Evolutionary conservation across 1,140 invertebrate genomes (phyloP).

Genomic region (Sminthurinus signatus): DNA sequence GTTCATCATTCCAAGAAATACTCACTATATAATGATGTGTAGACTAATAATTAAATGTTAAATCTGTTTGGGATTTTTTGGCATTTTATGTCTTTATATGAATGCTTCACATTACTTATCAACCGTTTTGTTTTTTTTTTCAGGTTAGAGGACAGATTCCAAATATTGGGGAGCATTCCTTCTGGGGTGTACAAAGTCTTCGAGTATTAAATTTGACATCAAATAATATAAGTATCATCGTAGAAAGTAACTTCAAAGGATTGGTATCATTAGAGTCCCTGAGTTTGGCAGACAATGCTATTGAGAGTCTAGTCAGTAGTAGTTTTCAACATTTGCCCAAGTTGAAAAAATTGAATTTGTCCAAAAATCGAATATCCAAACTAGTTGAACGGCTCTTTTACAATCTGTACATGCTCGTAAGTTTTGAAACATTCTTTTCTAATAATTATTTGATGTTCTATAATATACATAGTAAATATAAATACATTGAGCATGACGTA

Average conservation of each 20-base stretch:
- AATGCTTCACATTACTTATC: no score
- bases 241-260: constrained; percentile 46
- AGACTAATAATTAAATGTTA: no score
- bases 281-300: constrained; percentile 50
- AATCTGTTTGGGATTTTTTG: no score
- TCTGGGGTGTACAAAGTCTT: constrained; percentile 64
- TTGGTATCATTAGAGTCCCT: constrained; percentile 46
- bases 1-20: no score
- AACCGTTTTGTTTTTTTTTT: constrained; percentile 10
- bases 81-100: no score
- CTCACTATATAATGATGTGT: no score
- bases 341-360: constrained; percentile 59
- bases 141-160: constrained; percentile 60
- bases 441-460: no score
- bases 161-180: constrained; percentile 67
- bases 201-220: constrained; percentile 62
- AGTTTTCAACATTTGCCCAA: constrained; percentile 61
- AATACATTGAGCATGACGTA: no score
- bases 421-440: no score
- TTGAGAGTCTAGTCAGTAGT: constrained; percentile 55
- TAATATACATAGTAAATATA: no score
- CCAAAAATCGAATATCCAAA: constrained; percentile 61
- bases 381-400: constrained; percentile 62
- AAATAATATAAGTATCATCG: constrained; percentile 66
- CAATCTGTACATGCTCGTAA: constrained; percentile 58